phyloP scores from a whole-genome alignment of 2,113 vertebrate species.

The Bos taurus region ARS-UCD2.0 NC_037332.1:17310001-17310500 shows the following conservation, averaged over 20 bases:
- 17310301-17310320: neutral
- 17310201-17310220: constrained; percentile 30
- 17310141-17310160: neutral
- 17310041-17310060: constrained; percentile 37
- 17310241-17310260: neutral
- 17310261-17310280: constrained; percentile 17
- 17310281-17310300: neutral
- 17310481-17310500: neutral
- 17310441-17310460: constrained; percentile 5
- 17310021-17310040: constrained; percentile 66
- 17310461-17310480: constrained; percentile 45
- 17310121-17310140: constrained; percentile 45
- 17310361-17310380: neutral
- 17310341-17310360: neutral
- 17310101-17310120: constrained; percentile 50
- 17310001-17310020: constrained; percentile 45
- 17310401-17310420: neutral
- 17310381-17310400: neutral
- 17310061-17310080: constrained; percentile 37
- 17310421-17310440: neutral
- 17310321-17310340: neutral
- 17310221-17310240: neutral
- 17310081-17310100: constrained; percentile 60
- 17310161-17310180: constrained; percentile 34
- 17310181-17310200: constrained; percentile 17